Conservation (phyloP, 1,140 invertebrate species). For the Magallana ariakensis region DNA sequence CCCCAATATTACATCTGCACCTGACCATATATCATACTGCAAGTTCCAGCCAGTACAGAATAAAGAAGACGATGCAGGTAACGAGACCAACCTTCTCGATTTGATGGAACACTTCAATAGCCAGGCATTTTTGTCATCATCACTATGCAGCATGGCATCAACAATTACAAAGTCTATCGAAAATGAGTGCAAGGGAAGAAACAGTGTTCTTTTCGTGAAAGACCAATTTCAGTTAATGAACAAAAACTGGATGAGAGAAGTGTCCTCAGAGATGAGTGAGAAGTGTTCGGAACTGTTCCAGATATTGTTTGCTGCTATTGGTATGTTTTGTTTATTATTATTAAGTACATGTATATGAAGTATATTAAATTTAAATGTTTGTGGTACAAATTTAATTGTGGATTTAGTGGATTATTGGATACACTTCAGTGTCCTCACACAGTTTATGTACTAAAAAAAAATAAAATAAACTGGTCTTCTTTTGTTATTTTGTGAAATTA, state of each 20-base stretch:
- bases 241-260: neutral
- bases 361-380: too few species aligned
- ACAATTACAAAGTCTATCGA: neutral
- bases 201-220: neutral
- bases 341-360: too few species aligned
- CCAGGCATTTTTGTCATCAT: neutral
- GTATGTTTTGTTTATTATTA: too few species aligned
- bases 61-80: neutral
- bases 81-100: too few species aligned
- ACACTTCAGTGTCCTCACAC: too few species aligned
- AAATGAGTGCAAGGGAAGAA: neutral
- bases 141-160: neutral
- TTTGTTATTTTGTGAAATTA: too few species aligned
- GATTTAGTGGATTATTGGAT: too few species aligned
- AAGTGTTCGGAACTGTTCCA: neutral
- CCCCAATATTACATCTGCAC: neutral
- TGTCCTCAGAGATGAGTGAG: neutral
- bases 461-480: too few species aligned
- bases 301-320: conserved; percentile 11
- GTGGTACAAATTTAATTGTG: too few species aligned
- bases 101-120: neutral
- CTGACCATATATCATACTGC: neutral
- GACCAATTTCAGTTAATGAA: neutral
- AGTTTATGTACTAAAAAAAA: too few species aligned
- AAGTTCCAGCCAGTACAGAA: neutral